Conservation (phyloP, 1,140 invertebrate species). For the Amphibalanus amphitrite region DNA sequence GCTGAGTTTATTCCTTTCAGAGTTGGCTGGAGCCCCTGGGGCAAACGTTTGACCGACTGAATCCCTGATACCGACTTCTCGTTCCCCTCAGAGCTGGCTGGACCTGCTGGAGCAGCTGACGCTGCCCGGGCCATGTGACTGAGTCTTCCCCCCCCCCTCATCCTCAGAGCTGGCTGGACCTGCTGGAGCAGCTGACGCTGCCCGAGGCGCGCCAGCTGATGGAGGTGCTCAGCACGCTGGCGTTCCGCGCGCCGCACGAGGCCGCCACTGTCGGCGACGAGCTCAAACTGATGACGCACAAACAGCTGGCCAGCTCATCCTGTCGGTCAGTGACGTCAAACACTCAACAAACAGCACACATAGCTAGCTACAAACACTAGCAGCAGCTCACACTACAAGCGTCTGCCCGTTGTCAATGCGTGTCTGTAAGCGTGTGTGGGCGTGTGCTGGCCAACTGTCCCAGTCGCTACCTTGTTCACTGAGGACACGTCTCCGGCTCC, state of each 20-base stretch:
- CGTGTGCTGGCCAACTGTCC: too few relatives aligned
- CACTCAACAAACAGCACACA: too few relatives aligned
- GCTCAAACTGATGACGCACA: slow-evolving; percentile 15
- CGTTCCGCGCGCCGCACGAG: slow-evolving; percentile 11
- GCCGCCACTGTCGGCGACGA: slow-evolving; percentile 14
- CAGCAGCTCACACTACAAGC: too few relatives aligned
- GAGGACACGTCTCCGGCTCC: too few relatives aligned
- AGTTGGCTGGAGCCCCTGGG: too few relatives aligned
- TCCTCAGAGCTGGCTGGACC: slow-evolving; percentile 14
- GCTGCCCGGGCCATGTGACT: slow-evolving; percentile 4
- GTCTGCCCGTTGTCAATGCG: background rate
- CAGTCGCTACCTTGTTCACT: too few relatives aligned
- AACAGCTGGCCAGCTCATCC: slow-evolving; percentile 11
- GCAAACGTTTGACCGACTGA: too few relatives aligned
- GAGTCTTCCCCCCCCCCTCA: background rate
- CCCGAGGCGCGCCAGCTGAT: slow-evolving; percentile 14
- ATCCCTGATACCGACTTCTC: too few relatives aligned
- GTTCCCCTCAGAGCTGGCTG: background rate
- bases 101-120: slow-evolving; percentile 11
- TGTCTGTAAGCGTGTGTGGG: background rate
- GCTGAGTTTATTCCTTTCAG: too few relatives aligned
- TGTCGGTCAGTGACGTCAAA: background rate
- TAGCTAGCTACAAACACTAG: too few relatives aligned
- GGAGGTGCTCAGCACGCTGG: slow-evolving; percentile 15
- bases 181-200: slow-evolving; percentile 13